Percentiles rank a stretch among this genome's conserved stretches.
These are phyloP conservation scores for Podarcis cretensis DNA, from an alignment of 2,113 vertebrate genomes.

Conservation along the genomic window DNA sequence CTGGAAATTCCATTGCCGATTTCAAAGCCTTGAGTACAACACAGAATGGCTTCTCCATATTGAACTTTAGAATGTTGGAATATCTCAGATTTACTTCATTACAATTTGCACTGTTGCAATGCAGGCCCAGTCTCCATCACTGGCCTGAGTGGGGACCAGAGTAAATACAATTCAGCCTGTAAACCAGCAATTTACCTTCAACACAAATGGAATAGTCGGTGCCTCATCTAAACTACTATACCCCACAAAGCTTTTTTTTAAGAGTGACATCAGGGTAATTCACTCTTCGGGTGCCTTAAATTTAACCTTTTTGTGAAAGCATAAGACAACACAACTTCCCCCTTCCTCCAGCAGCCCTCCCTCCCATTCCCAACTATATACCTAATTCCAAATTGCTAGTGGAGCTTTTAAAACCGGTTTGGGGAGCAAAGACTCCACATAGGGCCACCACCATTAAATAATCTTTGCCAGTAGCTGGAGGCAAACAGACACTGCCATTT, in stretches of 20 bases:
- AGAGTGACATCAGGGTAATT: constrained; percentile 33
- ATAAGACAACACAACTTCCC: constrained; percentile 31
- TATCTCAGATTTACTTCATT: constrained; percentile 56
- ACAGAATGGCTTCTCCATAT: constrained; percentile 41
- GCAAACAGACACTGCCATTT: neutral
- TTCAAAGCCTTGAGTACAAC: constrained; percentile 54
- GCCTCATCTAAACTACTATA: constrained; percentile 33
- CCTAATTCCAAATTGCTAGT: constrained; percentile 37
- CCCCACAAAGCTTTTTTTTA: constrained; percentile 5
- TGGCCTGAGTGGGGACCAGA: constrained; percentile 58
- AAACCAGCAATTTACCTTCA: constrained; percentile 57
- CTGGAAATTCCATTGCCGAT: constrained; percentile 57
- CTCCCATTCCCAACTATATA: constrained; percentile 24
- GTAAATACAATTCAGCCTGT: constrained; percentile 49
- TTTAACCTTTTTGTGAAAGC: constrained; percentile 24
- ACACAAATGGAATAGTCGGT: constrained; percentile 47
- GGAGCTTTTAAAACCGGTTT: constrained; percentile 17
- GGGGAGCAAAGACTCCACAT: constrained; percentile 26
- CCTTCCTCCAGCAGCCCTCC: constrained; percentile 8
- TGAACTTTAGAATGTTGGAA: constrained; percentile 58
- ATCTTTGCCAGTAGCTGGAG: constrained; percentile 42
- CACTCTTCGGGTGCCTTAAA: constrained; percentile 9
- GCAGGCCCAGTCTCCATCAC: constrained; percentile 57
- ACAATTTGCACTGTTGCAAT: constrained; percentile 57
- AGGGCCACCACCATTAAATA: neutral